Percentiles rank a stretch among this genome's conserved stretches.
These are phyloP conservation scores for Papilio helenus DNA, from an alignment of 1,140 invertebrate species.

Conservation along the genomic window DNA sequence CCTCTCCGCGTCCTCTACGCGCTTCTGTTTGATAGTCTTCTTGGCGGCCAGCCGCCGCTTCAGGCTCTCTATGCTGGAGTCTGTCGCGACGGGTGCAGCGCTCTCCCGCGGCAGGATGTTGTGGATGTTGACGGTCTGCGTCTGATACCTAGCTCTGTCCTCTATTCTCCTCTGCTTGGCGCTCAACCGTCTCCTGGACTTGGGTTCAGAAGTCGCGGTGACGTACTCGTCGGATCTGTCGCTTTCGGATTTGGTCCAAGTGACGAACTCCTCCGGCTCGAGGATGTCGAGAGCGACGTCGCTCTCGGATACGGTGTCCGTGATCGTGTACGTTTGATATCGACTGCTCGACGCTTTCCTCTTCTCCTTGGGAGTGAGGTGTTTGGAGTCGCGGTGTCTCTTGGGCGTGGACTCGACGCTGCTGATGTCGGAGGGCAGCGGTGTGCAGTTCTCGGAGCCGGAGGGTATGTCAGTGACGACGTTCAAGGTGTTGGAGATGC, in stretches of 20 bases:
- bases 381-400: slow-evolving; percentile 78
- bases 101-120: slow-evolving; percentile 59
- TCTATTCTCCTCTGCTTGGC: slow-evolving; percentile 88
- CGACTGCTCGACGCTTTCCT: slow-evolving; percentile 88
- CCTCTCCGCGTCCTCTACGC: slow-evolving; percentile 85
- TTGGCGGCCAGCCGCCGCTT: slow-evolving; percentile 77
- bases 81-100: slow-evolving; percentile 43
- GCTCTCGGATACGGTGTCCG: slow-evolving; percentile 75
- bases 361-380: slow-evolving; percentile 90
- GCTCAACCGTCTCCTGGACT: slow-evolving; percentile 64
- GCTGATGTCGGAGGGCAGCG: slow-evolving; percentile 82
- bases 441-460: slow-evolving; percentile 76
- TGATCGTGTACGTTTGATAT: slow-evolving; percentile 91
- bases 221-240: slow-evolving; percentile 75
- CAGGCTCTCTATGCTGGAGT: slow-evolving; percentile 77
- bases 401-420: slow-evolving; percentile 89
- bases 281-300: slow-evolving; percentile 59
- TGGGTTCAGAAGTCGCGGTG: slow-evolving; percentile 65
- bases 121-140: slow-evolving; percentile 83
- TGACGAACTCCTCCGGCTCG: slow-evolving; percentile 68
- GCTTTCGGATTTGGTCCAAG: slow-evolving; percentile 77
- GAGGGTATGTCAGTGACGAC: slow-evolving; percentile 77
- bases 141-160: slow-evolving; percentile 87
- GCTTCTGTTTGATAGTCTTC: slow-evolving; percentile 83
- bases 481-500: slow-evolving; percentile 80